Base-by-base conservation (phyloP, 2,888 invertebrate genomes). In the Drosophila kambysellisi region DNA sequence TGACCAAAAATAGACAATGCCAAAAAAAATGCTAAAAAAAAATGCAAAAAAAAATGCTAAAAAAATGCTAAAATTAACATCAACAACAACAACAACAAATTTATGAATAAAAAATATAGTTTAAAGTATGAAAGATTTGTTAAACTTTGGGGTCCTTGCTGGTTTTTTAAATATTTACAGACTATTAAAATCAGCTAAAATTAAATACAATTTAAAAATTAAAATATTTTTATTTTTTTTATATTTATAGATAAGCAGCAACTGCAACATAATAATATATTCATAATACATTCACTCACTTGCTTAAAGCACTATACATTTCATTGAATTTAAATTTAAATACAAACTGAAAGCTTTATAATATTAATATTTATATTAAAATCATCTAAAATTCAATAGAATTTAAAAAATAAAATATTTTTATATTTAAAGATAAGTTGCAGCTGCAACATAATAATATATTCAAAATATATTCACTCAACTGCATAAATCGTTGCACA, bases 1-100 rank as follows among this genome's bases (percentile, higher is more conserved):
- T 56, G 51, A 59, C 64, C 74, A 74, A 62, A 80, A 80, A 80
- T 79, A 68, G 78, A 57, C 60, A 32, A 32, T 32, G 51, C 58
- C 54, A 17, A 3, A 35, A 11, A 39, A 25, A 25, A 25, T 25
- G 20, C 20, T 25, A 25, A 0, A 25, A 25, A 41, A 20, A 20
- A 37, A 30, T 33, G 48, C 59, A 33, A 59, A 48, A 25, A 25
- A 25, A 25, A 41, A 37, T 37, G 37, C 15, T 37, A 9, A 41
- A 41, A 20, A 20, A 37, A 30, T 33, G 48, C 63, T 52, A 37
- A 33, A 59, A 48, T 11, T 32, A 52, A 59, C 51, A 57, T 7
- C 17, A 20, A 11, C 3, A 11, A 39, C 8, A 46, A 15, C 25
- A 11, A 39, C 8, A 46, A 15, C 25, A 17, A 20, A 33, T 11